Conservation (phyloP, 2,888 invertebrate genomes). For the Apoda limacodes region DNA sequence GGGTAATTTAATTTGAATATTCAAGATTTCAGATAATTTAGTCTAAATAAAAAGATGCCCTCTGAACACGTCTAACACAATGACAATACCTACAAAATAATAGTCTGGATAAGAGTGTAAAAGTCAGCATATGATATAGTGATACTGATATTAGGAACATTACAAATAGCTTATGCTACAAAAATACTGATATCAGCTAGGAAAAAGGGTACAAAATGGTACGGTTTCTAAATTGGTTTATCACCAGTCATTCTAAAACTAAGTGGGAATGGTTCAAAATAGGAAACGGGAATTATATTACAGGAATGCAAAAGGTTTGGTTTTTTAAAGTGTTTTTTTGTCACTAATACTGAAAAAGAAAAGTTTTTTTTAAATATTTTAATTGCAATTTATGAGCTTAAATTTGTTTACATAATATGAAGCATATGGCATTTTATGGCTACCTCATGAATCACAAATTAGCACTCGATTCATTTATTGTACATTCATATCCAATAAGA, state of each 20-base stretch:
- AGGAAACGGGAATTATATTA: constrained; percentile 30
- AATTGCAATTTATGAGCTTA: not conserved
- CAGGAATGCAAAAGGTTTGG: constrained; percentile 46
- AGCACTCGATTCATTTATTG: constrained; percentile 43
- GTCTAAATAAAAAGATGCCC: no score
- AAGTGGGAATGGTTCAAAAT: constrained; percentile 25
- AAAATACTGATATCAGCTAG: constrained; percentile 61
- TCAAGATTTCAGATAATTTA: no score
- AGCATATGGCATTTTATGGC: constrained; percentile 65
- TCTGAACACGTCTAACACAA: no score
- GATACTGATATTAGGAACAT: constrained; percentile 59
- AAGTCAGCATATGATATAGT: constrained; percentile 13
- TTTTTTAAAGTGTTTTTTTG: no score
- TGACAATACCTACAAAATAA: no score
- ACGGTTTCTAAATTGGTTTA: constrained; percentile 31
- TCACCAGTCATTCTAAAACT: constrained; percentile 23
- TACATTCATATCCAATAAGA: constrained; percentile 40
- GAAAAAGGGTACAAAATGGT: constrained; percentile 39
- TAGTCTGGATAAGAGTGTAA: no score
- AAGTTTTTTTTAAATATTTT: no score
- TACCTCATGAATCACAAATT: constrained; percentile 64
- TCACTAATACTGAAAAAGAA: constrained; percentile 43
- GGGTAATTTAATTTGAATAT: no score
- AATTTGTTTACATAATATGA: constrained; percentile 10
- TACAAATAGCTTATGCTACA: constrained; percentile 48